Conservation (phyloP, 1,140 invertebrate genomes). For the Ceratosolen fusciceps region DNA sequence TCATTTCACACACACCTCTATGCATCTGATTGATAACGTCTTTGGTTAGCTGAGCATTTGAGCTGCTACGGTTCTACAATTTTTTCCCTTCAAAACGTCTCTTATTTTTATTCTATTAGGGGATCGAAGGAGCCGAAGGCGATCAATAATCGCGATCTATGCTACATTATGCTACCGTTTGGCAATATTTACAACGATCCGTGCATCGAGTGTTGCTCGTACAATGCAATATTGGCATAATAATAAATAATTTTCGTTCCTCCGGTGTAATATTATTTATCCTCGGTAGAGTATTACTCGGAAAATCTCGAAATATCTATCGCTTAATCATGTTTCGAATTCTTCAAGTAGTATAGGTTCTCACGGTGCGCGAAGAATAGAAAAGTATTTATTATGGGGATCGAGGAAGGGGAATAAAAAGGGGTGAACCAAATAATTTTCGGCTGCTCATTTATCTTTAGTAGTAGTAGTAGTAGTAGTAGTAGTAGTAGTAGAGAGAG, state of each 20-base stretch:
- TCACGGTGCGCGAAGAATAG: too few relatives aligned
- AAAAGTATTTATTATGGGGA: too few relatives aligned
- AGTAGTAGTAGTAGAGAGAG: too few relatives aligned
- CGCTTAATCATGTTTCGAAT: too few relatives aligned
- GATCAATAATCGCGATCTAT: not conserved
- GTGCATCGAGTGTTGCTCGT: not conserved
- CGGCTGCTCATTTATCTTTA: too few relatives aligned
- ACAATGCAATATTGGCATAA: not conserved
- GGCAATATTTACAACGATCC: not conserved
- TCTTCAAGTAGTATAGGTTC: too few relatives aligned
- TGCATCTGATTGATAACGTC: not conserved
- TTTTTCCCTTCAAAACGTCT: not conserved
- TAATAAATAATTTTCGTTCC: not conserved
- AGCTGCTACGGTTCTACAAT: not conserved
- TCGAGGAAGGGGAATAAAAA: too few relatives aligned
- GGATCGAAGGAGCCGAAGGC: not conserved
- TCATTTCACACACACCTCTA: not conserved
- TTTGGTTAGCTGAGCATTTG: not conserved
- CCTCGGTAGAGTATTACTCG: too few relatives aligned
- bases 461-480: too few relatives aligned
- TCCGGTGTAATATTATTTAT: too few relatives aligned
- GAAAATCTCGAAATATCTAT: too few relatives aligned
- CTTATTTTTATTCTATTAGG: not conserved
- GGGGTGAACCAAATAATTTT: too few relatives aligned
- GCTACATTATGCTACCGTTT: not conserved